phyloP scores from a whole-genome alignment of 1,140 invertebrate genomes.

The Magallana ariakensis region DNA sequence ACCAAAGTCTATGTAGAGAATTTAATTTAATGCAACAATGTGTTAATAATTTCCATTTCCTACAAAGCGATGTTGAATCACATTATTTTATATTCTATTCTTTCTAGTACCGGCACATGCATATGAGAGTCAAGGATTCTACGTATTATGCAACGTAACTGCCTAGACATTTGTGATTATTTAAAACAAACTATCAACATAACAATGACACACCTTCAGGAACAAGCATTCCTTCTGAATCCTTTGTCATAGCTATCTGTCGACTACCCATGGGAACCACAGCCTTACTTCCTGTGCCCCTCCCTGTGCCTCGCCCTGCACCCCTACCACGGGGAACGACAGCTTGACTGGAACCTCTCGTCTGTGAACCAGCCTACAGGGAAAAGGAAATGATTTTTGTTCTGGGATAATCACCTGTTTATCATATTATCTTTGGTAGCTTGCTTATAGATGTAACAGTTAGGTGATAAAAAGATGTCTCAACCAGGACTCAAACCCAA shows the following conservation, averaged over 20 bases:
- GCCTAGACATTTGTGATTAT: not conserved
- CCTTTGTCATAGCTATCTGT: slow-evolving; percentile 53
- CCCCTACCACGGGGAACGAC: slow-evolving; percentile 19
- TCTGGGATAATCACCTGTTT: not conserved
- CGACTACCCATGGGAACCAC: slow-evolving; percentile 43
- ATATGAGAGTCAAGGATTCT: no score
- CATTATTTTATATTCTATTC: no score
- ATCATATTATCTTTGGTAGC: no score
- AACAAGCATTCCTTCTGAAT: slow-evolving; percentile 47
- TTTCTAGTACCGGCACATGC: no score
- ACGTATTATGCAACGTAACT: no score
- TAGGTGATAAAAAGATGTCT: no score
- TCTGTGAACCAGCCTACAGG: not conserved
- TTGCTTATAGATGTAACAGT: no score
- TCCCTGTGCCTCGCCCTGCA: slow-evolving; percentile 25
- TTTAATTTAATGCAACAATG: no score
- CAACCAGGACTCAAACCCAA: no score
- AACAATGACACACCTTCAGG: slow-evolving; percentile 37
- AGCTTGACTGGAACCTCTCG: not conserved
- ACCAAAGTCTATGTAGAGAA: no score
- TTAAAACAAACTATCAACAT: not conserved
- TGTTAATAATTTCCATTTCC: no score
- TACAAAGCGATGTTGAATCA: no score
- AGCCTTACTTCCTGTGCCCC: slow-evolving; percentile 45
- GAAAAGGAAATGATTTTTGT: not conserved